Evolutionary conservation across 2,888 invertebrate species (phyloP).

Genomic region (Falcaria lacertinaria): DNA sequence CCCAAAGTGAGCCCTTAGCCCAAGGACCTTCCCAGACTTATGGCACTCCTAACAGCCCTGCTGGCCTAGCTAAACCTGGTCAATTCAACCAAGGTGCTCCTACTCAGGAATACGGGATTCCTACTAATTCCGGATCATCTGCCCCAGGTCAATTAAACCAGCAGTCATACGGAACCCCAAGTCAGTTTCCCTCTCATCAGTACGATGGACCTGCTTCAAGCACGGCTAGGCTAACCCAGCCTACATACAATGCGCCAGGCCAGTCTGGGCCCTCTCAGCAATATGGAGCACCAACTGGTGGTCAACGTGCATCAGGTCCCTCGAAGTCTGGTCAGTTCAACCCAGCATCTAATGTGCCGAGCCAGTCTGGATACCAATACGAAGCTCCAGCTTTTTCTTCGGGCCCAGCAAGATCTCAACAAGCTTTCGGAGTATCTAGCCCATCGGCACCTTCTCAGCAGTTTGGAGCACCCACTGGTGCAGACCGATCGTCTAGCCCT

Average conservation of each 20-base stretch:
- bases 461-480: neutral
- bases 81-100: constrained; percentile 3
- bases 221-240: neutral
- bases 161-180: constrained; percentile 7
- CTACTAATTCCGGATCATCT: constrained; percentile 7
- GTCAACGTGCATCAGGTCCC: neutral
- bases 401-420: neutral
- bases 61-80: constrained; percentile 2
- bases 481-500: constrained; percentile 3
- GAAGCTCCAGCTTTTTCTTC: neutral
- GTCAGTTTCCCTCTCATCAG: neutral
- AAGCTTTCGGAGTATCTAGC: neutral
- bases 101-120: constrained; percentile 10
- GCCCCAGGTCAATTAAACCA: constrained; percentile 4
- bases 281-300: too few species aligned
- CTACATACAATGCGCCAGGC: neutral
- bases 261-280: neutral
- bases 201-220: neutral
- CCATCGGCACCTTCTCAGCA: neutral
- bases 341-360: neutral
- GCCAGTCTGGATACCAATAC: neutral
- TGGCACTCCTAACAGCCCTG: constrained; percentile 10
- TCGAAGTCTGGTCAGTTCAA: neutral
- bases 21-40: constrained; percentile 7
- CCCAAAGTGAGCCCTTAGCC: constrained; percentile 13